Evolutionary conservation across 2,113 vertebrate species (phyloP).

Genomic region (Cnemophilus loriae): DNA sequence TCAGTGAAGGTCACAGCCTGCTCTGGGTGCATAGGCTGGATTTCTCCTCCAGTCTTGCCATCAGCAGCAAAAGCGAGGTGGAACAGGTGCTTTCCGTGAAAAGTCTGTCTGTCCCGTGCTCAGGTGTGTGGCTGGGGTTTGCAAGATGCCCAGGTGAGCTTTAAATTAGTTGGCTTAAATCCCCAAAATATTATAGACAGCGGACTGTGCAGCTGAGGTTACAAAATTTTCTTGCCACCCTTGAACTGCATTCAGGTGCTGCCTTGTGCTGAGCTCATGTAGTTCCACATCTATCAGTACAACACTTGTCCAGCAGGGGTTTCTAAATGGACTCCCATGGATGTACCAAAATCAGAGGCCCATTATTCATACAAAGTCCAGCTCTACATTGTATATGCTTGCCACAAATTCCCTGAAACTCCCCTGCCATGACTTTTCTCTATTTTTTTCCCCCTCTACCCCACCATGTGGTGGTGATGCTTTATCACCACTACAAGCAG

Average conservation of each 20-base stretch:
- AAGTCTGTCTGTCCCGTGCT: not conserved
- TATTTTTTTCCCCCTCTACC: not conserved
- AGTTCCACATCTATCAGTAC: not conserved
- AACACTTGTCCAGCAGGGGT: not conserved
- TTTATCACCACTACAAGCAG: not conserved
- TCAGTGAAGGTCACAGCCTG: not conserved
- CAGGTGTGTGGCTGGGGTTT: not conserved
- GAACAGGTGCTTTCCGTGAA: not conserved
- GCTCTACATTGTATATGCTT: not conserved
- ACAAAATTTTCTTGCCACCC: not conserved
- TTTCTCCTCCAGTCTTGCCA: not conserved
- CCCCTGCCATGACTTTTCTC: not conserved
- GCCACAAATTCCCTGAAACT: not conserved
- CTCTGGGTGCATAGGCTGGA: not conserved
- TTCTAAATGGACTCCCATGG: not conserved
- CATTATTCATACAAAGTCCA: not conserved
- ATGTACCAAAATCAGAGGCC: not conserved
- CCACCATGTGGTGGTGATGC: accelerated
- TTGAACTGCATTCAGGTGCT: not conserved
- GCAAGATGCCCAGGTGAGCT: not conserved
- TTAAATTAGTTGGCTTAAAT: not conserved
- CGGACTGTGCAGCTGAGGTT: not conserved
- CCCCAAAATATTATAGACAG: not conserved
- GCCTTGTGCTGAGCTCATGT: not conserved
- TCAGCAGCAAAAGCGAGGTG: not conserved